Evolutionary conservation across 2,113 vertebrate genomes (phyloP).

Genomic region (Coracopsis vasa): DNA sequence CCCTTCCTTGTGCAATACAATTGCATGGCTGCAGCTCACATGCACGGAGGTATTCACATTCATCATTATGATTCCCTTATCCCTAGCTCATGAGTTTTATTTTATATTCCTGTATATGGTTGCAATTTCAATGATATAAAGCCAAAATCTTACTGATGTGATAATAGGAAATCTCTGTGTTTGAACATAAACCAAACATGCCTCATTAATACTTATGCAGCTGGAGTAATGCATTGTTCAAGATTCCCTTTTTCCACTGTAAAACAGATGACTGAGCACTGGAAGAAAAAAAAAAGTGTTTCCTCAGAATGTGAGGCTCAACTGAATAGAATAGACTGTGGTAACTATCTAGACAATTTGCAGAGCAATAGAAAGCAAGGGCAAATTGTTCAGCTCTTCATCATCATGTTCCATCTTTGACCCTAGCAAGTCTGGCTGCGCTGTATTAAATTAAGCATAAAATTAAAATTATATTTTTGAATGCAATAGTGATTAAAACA

Average conservation of each 20-base stretch:
- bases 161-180: background rate
- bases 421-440: background rate
- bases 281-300: background rate
- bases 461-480: background rate
- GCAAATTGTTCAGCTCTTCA: background rate
- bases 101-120: background rate
- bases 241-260: background rate
- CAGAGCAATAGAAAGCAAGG: background rate
- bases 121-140: background rate
- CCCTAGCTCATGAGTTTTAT: background rate
- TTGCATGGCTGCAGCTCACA: background rate
- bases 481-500: background rate
- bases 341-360: background rate
- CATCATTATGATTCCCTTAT: background rate
- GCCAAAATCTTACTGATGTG: background rate
- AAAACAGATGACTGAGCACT: background rate
- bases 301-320: background rate
- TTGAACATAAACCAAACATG: background rate
- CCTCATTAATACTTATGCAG: background rate
- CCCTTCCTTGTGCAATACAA: background rate
- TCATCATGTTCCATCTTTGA: background rate
- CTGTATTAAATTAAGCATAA: background rate
- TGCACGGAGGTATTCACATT: background rate
- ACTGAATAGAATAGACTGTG: background rate
- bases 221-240: background rate